A percentile compares a stretch with the other conserved stretches of the same genome.
These are phyloP conservation scores for Cephus runcator DNA, from an alignment of 2,888 invertebrate species.

Conservation along the genomic window DNA sequence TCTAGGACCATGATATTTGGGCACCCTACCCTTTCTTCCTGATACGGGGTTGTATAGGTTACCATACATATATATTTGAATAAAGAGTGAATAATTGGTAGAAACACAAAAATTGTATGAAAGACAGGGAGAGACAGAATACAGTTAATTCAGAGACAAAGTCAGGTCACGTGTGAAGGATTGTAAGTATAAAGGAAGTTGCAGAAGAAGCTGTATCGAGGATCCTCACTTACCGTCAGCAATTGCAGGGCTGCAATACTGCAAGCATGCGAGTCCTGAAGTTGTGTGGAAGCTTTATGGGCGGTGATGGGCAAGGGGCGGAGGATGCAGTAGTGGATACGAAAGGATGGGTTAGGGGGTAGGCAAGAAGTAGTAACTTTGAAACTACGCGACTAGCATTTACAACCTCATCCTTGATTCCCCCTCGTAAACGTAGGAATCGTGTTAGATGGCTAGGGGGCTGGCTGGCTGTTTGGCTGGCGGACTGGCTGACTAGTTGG, in stretches of 20 bases:
- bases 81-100: not conserved
- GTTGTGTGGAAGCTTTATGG: not conserved
- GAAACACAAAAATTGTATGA: not conserved
- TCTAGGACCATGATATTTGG: too few species aligned
- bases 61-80: not conserved
- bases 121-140: not conserved
- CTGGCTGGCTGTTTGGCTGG: not conserved
- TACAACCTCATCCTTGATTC: conserved; percentile 13
- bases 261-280: not conserved
- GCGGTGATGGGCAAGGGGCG: not conserved
- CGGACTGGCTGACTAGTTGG: not conserved
- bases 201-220: not conserved
- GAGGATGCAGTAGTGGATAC: not conserved
- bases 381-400: conserved; percentile 39
- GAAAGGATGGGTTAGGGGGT: not conserved
- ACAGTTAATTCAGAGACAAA: not conserved
- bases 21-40: too few species aligned
- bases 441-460: not conserved
- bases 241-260: not conserved
- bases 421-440: conserved; percentile 2
- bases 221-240: not conserved
- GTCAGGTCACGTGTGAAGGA: not conserved
- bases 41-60: too few species aligned
- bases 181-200: not conserved
- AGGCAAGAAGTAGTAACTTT: conserved; percentile 29